phyloP scores from a whole-genome alignment of 2,888 invertebrate genomes.

The Protula sp. region DNA sequence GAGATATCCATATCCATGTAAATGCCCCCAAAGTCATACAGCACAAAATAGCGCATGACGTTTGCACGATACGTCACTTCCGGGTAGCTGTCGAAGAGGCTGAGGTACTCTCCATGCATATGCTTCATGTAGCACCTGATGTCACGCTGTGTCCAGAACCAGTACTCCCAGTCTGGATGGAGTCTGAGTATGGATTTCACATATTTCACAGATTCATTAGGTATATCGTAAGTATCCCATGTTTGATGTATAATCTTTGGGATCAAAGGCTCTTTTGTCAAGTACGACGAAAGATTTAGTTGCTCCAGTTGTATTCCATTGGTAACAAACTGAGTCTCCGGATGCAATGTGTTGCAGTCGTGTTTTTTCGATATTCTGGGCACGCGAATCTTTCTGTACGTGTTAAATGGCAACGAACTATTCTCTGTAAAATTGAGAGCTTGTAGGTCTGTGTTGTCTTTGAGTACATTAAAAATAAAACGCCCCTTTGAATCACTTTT shows the following conservation, averaged over 20 bases:
- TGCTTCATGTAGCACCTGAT: not conserved
- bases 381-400: too few relatives aligned
- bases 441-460: too few relatives aligned
- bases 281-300: too few relatives aligned
- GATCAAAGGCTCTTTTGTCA: too few relatives aligned
- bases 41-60: not conserved
- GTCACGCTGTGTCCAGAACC: not conserved
- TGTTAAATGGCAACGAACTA: too few relatives aligned
- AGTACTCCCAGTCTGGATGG: conserved; percentile 1
- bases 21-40: conserved; percentile 6
- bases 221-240: not conserved
- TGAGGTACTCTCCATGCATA: not conserved
- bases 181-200: not conserved
- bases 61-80: not conserved
- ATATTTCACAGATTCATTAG: not conserved
- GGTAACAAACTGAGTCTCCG: too few relatives aligned
- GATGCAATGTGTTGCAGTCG: too few relatives aligned
- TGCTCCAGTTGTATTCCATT: too few relatives aligned
- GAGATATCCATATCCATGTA: conserved; percentile 5
- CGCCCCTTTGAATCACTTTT: too few relatives aligned
- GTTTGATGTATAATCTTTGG: not conserved
- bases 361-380: too few relatives aligned
- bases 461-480: too few relatives aligned
- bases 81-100: not conserved
- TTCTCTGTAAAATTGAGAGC: too few relatives aligned